Percentiles rank a stretch among this genome's conserved stretches.
These are phyloP conservation scores for Cercopithecus petaurista DNA, from an alignment of 2,797 vertebrate genomes.

Conservation along the genomic window DNA sequence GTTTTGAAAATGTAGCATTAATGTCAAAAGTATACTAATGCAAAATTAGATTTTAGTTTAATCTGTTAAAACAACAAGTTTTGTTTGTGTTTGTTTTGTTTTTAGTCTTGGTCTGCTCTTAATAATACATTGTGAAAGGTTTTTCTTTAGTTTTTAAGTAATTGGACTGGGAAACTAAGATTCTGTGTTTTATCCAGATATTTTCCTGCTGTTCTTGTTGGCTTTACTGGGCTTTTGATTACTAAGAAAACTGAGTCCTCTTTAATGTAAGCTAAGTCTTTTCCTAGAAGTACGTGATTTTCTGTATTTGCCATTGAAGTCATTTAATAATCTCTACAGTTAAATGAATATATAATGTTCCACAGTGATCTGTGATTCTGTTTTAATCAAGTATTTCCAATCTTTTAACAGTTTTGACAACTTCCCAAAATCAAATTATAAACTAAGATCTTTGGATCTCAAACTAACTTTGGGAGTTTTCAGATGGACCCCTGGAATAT, in stretches of 20 bases:
- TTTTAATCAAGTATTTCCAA: background rate
- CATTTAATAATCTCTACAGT: background rate
- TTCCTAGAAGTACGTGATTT: background rate
- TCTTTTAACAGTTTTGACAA: background rate
- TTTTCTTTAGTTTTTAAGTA: background rate
- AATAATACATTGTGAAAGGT: background rate
- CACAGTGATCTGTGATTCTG: background rate
- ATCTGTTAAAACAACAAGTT: background rate
- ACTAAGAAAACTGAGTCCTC: background rate
- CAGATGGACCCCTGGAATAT: background rate
- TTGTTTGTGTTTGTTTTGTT: background rate
- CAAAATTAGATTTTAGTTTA: background rate
- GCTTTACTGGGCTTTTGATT: background rate
- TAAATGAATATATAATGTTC: background rate
- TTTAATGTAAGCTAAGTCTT: background rate
- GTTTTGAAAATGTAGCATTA: background rate
- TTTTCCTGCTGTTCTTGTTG: background rate
- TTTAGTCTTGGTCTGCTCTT: background rate
- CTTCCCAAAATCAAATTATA: background rate
- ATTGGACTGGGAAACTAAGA: background rate
- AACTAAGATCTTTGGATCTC: background rate
- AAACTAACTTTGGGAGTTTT: background rate
- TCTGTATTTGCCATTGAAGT: background rate
- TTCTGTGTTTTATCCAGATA: background rate
- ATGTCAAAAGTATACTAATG: background rate